Conservation (phyloP, 2,888 invertebrate species). For the Drosophila macrospina region DNA sequence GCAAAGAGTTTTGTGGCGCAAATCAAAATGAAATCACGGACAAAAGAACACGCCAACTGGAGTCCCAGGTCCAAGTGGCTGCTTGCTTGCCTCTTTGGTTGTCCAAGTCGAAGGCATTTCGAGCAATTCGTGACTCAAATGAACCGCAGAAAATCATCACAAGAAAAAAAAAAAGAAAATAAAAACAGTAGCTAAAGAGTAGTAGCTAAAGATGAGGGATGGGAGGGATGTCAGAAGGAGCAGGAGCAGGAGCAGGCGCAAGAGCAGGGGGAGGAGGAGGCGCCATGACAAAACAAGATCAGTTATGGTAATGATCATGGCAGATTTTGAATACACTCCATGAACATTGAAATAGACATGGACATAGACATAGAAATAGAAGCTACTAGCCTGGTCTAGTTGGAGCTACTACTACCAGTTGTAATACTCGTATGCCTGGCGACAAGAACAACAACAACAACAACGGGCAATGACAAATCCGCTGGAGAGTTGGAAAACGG, state of each 20-base stretch:
- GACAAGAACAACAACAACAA: slow-evolving; percentile 16
- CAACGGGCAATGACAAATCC: slow-evolving; percentile 64
- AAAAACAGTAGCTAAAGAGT: slow-evolving; percentile 48
- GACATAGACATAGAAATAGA: slow-evolving; percentile 33
- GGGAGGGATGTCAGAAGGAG: slow-evolving; percentile 14
- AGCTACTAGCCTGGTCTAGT: slow-evolving; percentile 15
- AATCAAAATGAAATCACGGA: slow-evolving; percentile 77
- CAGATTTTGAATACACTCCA: slow-evolving; percentile 62
- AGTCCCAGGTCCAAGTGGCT: slow-evolving; percentile 53
- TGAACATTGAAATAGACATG: slow-evolving; percentile 40
- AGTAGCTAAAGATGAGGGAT: slow-evolving; percentile 43
- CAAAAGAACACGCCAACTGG: slow-evolving; percentile 70
- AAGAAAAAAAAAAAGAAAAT: slow-evolving; percentile 34
- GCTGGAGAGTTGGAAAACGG: slow-evolving; percentile 42
- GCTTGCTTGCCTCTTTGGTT: slow-evolving; percentile 42
- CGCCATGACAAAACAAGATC: slow-evolving; percentile 76
- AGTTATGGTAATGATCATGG: slow-evolving; percentile 78
- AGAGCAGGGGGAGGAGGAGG: slow-evolving; percentile 27
- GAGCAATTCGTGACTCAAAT: slow-evolving; percentile 79
- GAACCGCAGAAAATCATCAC: slow-evolving; percentile 79
- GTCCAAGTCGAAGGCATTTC: slow-evolving; percentile 64
- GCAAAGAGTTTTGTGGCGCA: slow-evolving; percentile 65
- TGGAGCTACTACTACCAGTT: slow-evolving; percentile 35
- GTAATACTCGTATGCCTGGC: slow-evolving; percentile 45
- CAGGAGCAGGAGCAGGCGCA: slow-evolving; percentile 2